Evolutionary conservation across 2,113 vertebrate species (phyloP).

Genomic region (Prietella phreatophila): DNA sequence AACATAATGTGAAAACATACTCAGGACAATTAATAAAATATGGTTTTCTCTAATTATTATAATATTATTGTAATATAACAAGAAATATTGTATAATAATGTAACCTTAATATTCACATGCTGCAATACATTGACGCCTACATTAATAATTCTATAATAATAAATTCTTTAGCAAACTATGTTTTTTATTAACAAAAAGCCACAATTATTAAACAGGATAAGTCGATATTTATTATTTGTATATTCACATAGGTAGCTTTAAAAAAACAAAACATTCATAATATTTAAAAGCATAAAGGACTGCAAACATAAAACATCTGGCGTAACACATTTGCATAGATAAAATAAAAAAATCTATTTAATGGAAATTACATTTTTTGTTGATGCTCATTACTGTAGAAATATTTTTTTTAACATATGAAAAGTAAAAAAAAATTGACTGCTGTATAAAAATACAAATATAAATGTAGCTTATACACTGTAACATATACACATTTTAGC

Average conservation of each 20-base stretch:
- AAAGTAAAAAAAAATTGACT: constrained; percentile 9
- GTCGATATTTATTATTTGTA: not conserved
- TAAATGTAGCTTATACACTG: constrained; percentile 23
- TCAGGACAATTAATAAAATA: no score
- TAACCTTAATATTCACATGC: not conserved
- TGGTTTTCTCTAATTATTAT: not conserved
- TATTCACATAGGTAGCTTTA: not conserved
- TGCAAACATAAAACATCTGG: not conserved
- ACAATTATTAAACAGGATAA: not conserved
- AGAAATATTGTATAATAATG: not conserved
- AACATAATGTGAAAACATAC: not conserved
- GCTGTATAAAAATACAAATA: constrained; percentile 26
- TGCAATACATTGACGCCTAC: not conserved
- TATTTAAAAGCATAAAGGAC: not conserved
- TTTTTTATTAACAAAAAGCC: not conserved
- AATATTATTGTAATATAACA: not conserved
- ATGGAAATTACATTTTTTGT: no score
- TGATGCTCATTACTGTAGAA: not conserved
- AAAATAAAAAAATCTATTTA: not conserved
- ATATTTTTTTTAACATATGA: not conserved
- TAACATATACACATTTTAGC: not conserved
- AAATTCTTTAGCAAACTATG: not conserved
- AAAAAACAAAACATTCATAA: not conserved
- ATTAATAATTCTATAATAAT: not conserved
- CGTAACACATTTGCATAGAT: constrained; percentile 2